These are phyloP conservation scores for Suncus etruscus DNA, from an alignment of 2,113 vertebrate species.

Conservation along the genomic window DNA sequence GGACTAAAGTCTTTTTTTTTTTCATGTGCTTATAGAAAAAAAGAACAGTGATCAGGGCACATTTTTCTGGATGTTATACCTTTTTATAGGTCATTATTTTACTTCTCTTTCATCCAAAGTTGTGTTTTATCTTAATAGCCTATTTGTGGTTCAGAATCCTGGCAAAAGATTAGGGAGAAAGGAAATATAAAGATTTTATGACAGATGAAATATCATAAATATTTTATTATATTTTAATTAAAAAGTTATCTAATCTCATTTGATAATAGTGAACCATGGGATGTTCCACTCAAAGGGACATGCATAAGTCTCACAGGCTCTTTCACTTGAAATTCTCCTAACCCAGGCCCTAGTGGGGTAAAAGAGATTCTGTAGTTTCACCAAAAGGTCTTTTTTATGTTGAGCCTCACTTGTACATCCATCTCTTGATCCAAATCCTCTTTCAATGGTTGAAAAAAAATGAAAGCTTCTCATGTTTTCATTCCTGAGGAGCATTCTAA, in stretches of 20 bases:
- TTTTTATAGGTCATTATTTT: slow-evolving; percentile 59
- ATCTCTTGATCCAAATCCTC: not conserved
- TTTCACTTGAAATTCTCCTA: not conserved
- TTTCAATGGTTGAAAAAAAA: slow-evolving; percentile 40
- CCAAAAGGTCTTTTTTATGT: slow-evolving; percentile 16
- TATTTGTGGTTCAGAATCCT: slow-evolving; percentile 29
- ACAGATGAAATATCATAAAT: slow-evolving; percentile 9
- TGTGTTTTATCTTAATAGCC: slow-evolving; percentile 25
- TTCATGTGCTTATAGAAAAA: slow-evolving; percentile 38
- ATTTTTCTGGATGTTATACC: slow-evolving; percentile 29
- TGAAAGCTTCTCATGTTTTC: not conserved
- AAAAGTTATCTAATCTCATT: not conserved
- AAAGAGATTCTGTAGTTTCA: not conserved
- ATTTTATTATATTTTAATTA: slow-evolving; percentile 13
- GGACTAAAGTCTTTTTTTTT: slow-evolving; percentile 46
- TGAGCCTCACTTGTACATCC: not conserved
- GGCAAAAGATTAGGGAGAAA: not conserved
- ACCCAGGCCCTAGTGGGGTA: rapidly evolving
- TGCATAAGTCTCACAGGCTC: not conserved
- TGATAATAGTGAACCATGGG: not conserved
- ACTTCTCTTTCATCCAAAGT: slow-evolving; percentile 66
- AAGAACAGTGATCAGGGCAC: not conserved
- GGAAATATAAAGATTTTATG: not conserved
- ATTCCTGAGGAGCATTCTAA: not conserved
- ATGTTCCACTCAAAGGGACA: not conserved